Evolutionary conservation across 1,140 invertebrate genomes (phyloP), one percentile per base, ranked within the genome.

Genomic region (Drosophila repletoides): DNA sequence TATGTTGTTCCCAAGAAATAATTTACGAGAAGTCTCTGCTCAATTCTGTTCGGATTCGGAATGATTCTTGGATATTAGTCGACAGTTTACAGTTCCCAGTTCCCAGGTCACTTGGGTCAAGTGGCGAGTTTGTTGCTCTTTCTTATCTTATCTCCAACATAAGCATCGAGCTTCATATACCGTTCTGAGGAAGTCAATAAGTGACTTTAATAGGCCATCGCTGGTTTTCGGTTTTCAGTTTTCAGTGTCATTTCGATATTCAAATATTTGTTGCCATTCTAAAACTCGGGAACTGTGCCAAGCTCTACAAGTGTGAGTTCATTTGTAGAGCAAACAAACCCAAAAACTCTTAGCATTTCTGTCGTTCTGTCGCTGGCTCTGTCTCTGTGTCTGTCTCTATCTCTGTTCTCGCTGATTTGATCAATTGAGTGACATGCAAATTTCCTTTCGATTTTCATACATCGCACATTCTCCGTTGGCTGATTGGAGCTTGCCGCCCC

Each of bases 391-490:
- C n/a, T n/a, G n/a, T n/a, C n/a, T n/a, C n/a, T n/a, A n/a, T n/a
- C 55, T 38, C 49, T 69, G 69, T 58, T 61, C 65, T 72, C 38
- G 51, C 9, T 48, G 61, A 66, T 58, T 59, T 69, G 46, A 28
- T 63, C 76, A 43, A 80, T 64, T 76, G 77, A 81, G 77, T 83
- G 77, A 83, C 79, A 83, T 77, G 77, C 77, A 76, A 66, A 83
- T 83, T 83, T 83, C 77, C 77, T 83, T 83, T 83, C 77, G 77
- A 76, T 81, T 77, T 83, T 81, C 69, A 45, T 72, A 81, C 77
- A 83, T 83, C 69, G 48, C 77, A 81, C 77, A 83, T 83, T 83
- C 55, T 76, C 69, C 36, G 52, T 14, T 53, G 51, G 52, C 65
- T 81, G 72, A 83, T 70, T 76, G n/a, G n/a, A n/a, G n/a, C n/a